These are phyloP conservation scores for Drosophila parabipectinata DNA, from an alignment of 1,140 invertebrate genomes.

Conservation along the genomic window DNA sequence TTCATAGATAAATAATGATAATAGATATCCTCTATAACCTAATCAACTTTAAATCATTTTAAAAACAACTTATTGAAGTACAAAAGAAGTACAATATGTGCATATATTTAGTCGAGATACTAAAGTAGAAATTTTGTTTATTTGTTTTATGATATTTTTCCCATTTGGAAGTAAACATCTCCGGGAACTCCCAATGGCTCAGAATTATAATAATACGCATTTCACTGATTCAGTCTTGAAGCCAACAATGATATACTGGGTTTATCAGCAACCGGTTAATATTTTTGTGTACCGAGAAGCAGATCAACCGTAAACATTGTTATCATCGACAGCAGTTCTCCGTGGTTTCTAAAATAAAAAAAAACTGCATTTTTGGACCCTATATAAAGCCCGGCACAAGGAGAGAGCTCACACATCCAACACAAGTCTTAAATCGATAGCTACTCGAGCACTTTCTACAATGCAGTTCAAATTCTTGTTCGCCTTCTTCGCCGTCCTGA, in stretches of 20 bases:
- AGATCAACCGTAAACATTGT: background rate
- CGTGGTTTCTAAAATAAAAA: background rate
- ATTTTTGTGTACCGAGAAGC: background rate
- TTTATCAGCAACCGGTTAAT: background rate
- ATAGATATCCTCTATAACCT: too few species aligned
- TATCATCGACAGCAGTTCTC: background rate
- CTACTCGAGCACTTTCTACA: background rate
- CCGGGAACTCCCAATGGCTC: background rate
- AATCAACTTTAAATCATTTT: background rate
- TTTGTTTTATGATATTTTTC: background rate
- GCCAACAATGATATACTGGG: background rate
- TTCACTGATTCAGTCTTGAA: background rate
- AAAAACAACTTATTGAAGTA: background rate
- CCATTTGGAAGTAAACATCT: background rate
- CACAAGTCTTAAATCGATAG: background rate
- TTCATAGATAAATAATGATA: background rate
- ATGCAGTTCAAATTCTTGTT: constrained; percentile 15
- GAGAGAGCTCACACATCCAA: background rate
- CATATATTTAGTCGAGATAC: background rate
- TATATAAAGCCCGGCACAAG: constrained; percentile 3
- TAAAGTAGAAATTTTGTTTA: background rate
- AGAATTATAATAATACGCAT: background rate
- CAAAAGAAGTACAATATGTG: background rate
- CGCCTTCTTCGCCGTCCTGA: constrained; percentile 5
- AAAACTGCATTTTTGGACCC: background rate